A percentile compares a stretch with the other conserved stretches of the same genome.
Evolutionary conservation across 2,888 invertebrate species (phyloP).

Genomic region (Drosophila niveifrons): DNA sequence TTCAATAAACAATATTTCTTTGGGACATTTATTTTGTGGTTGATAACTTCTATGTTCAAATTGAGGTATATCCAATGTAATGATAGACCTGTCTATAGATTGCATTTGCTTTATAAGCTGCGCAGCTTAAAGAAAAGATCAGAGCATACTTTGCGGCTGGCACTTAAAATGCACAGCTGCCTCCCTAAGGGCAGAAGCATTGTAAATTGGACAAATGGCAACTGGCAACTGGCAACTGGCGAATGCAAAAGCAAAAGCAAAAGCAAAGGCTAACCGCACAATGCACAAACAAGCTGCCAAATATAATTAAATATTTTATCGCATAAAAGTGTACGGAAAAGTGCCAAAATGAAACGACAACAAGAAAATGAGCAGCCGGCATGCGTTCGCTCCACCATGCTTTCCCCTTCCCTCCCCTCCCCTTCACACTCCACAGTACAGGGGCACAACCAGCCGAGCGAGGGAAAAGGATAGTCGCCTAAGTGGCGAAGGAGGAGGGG

Average conservation of each 20-base stretch:
- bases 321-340: slow-evolving; percentile 74
- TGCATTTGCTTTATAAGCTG: background rate
- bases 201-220: slow-evolving; percentile 56
- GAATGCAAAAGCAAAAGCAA: slow-evolving; percentile 67
- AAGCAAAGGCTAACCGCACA: slow-evolving; percentile 58
- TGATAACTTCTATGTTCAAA: too few relatives aligned
- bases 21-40: too few relatives aligned
- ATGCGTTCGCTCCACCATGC: slow-evolving; percentile 65
- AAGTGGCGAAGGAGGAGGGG: slow-evolving; percentile 5
- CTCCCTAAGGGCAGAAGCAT: slow-evolving; percentile 39
- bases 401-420: too few relatives aligned
- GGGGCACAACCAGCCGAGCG: background rate
- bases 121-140: slow-evolving; percentile 9
- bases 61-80: too few relatives aligned
- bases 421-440: too few relatives aligned
- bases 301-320: slow-evolving; percentile 82
- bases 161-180: slow-evolving; percentile 47
- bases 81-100: too few relatives aligned
- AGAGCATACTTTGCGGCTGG: slow-evolving; percentile 26
- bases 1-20: too few relatives aligned
- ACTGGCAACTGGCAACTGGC: slow-evolving; percentile 6
- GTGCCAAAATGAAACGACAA: slow-evolving; percentile 78
- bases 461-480: background rate
- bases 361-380: slow-evolving; percentile 74
- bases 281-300: slow-evolving; percentile 77